Conservation (phyloP, 37 sponge, comb jelly and placozoan species). For the Halisarca cf. caerulea region DNA sequence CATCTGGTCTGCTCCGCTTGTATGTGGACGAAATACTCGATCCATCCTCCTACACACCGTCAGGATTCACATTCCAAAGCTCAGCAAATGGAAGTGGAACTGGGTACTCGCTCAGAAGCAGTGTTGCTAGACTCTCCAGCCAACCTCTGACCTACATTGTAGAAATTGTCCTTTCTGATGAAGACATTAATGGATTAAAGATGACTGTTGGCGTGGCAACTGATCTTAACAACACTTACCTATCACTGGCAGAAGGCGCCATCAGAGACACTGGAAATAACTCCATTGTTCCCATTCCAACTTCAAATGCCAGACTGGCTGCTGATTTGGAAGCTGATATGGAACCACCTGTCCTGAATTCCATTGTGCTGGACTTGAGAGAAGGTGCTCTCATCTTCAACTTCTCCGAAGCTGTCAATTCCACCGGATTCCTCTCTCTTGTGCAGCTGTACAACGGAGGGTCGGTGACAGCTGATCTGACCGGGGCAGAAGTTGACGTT, state of each 20-base stretch:
- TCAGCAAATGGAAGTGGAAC: slow-evolving; percentile 15
- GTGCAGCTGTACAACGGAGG: slow-evolving; percentile 38
- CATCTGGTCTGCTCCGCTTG: slow-evolving; percentile 48
- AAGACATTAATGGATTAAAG: slow-evolving; percentile 60
- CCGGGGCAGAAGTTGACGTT: slow-evolving; percentile 31
- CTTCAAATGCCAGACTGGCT: slow-evolving; percentile 55
- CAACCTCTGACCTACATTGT: neutral
- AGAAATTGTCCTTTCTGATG: slow-evolving; percentile 3
- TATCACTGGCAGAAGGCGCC: slow-evolving; percentile 61
- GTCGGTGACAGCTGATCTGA: neutral
- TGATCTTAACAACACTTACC: slow-evolving; percentile 57
- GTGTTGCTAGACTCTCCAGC: neutral
- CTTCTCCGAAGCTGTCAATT: slow-evolving; percentile 78
- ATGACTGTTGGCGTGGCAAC: slow-evolving; percentile 62
- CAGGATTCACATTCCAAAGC: slow-evolving; percentile 67
- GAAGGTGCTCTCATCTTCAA: slow-evolving; percentile 63
- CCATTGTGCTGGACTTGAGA: slow-evolving; percentile 65
- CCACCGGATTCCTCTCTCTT: slow-evolving; percentile 40
- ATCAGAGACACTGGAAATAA: slow-evolving; percentile 79
- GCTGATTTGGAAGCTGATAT: slow-evolving; percentile 62
- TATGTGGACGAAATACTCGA: slow-evolving; percentile 85
- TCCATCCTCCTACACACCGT: slow-evolving; percentile 58
- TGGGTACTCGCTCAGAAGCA: slow-evolving; percentile 7
- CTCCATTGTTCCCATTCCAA: slow-evolving; percentile 64
- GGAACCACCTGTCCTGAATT: slow-evolving; percentile 52